Base-by-base conservation (phyloP, 2,797 vertebrate genomes). In the Petrocephalus sullivani region DNA sequence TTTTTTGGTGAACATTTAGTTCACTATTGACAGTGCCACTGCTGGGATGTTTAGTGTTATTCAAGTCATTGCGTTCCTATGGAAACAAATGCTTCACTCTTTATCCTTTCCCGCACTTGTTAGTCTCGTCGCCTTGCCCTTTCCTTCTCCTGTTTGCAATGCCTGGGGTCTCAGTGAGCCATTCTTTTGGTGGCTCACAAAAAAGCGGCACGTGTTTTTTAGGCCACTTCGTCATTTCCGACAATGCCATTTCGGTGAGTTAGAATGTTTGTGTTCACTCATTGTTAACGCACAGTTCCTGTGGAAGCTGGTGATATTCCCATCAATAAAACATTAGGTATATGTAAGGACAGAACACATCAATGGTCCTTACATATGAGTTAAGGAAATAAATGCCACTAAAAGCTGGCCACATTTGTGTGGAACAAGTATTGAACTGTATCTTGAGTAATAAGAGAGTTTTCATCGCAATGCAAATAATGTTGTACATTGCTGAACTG, bases 131-230 rank as follows among this genome's bases (percentile, higher is more conserved):
- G 56, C 57, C 49, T 56, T 33, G 53, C 53, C 51, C 88, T 0
- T 58, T 3, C 57, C 90, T 90, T 81, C 28, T 8, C 23, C 14
- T 58, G 46, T 89, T 90, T 91, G 88, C 46, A 88, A 89, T 91
- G 71, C 83, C 67, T 49, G 33, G 46, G 37, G 88, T 61, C 54
- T 41, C 56, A 28, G 23, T n/a, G 88, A 90, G 87, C 89, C 90
- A 81, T 53, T 91, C 51, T n/a, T 57, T 83, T 89, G 14, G 49
- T 53, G 33, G 84, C 75, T 82, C 28, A 54, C 61, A 58, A 71
- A 49, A 10, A 71, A 58, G 21, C 64, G 8, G 3, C 49, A 37
- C 41, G 64, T 57, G 37, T 16, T n/a, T 28, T 88, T 86, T 64
- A 60, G 16, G 83, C 87, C 51, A n/a, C 86, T 51, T 86, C 57